phyloP scores from a whole-genome alignment of 2,797 vertebrate species.

The Mallotus villosus region DNA sequence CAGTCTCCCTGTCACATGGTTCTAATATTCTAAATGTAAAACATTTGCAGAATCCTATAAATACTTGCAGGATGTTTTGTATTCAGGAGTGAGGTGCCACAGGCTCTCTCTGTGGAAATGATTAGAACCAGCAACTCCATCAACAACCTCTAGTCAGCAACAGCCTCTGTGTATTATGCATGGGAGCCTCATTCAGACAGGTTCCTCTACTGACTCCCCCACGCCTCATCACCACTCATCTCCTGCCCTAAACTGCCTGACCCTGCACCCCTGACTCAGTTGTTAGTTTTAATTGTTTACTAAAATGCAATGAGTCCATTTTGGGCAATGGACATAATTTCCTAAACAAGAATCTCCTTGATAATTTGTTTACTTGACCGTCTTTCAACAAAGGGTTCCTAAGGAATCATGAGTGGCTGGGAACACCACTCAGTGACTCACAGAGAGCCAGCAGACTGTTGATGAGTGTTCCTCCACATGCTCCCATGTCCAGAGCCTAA shows the following conservation, averaged over 20 bases:
- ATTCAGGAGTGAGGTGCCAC: slow-evolving; percentile 1
- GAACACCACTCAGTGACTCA: slow-evolving; percentile 2
- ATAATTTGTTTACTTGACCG: neutral
- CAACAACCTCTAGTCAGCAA: neutral
- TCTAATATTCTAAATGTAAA: slow-evolving; percentile 4
- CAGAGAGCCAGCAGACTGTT: neutral
- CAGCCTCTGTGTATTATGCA: neutral
- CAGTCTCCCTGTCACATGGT: slow-evolving; percentile 8
- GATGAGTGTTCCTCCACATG: neutral
- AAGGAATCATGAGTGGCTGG: neutral
- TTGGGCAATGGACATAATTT: neutral
- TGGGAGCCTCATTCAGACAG: too few species aligned
- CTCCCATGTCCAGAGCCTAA: neutral
- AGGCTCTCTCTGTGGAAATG: neutral
- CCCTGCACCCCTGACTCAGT: neutral
- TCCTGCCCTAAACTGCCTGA: too few species aligned
- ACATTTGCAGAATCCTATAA: slow-evolving; percentile 15
- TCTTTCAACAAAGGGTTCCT: slow-evolving; percentile 8
- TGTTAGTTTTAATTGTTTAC: slow-evolving; percentile 1
- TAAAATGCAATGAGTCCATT: neutral
- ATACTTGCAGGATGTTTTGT: slow-evolving; percentile 17
- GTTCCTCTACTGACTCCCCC: slow-evolving; percentile 1
- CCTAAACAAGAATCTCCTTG: neutral
- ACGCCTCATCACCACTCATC: slow-evolving; percentile 6
- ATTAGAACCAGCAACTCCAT: slow-evolving; percentile 14